phyloP scores from a whole-genome alignment of 2,797 vertebrate genomes.

The Micrastur ruficollis region DNA sequence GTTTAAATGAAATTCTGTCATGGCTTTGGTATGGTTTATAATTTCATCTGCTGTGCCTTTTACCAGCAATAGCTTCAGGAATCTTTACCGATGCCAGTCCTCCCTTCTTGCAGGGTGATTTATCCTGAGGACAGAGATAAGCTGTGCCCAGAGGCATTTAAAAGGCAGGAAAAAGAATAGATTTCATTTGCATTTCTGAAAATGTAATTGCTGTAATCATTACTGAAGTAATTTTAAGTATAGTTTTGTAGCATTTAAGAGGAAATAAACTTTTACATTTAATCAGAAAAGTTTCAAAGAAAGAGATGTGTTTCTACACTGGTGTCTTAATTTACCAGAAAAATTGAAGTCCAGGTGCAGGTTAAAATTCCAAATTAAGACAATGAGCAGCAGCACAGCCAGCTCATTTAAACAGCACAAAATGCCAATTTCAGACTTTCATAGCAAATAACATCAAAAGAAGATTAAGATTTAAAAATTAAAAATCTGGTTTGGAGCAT shows the following conservation, averaged over 20 bases:
- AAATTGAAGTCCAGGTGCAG: background rate
- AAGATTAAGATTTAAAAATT: background rate
- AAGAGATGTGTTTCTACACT: background rate
- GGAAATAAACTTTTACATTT: background rate
- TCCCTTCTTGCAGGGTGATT: background rate
- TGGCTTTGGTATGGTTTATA: background rate
- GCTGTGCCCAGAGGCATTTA: background rate
- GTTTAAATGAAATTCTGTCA: background rate
- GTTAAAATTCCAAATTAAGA: background rate
- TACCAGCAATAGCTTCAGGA: background rate
- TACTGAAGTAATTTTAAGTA: background rate
- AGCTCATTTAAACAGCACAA: background rate
- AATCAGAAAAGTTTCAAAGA: background rate
- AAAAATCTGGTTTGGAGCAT: background rate
- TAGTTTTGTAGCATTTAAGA: background rate
- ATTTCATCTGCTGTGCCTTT: background rate
- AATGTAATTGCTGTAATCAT: background rate
- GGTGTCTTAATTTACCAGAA: background rate
- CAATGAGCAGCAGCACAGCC: background rate
- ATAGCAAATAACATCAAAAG: background rate
- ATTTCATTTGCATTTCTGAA: background rate
- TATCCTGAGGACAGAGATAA: background rate
- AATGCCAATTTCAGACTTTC: background rate
- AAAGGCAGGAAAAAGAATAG: background rate
- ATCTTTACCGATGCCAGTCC: background rate